phyloP scores from a whole-genome alignment of 2,797 vertebrate species.

The Aselliscus stoliczkanus region DNA sequence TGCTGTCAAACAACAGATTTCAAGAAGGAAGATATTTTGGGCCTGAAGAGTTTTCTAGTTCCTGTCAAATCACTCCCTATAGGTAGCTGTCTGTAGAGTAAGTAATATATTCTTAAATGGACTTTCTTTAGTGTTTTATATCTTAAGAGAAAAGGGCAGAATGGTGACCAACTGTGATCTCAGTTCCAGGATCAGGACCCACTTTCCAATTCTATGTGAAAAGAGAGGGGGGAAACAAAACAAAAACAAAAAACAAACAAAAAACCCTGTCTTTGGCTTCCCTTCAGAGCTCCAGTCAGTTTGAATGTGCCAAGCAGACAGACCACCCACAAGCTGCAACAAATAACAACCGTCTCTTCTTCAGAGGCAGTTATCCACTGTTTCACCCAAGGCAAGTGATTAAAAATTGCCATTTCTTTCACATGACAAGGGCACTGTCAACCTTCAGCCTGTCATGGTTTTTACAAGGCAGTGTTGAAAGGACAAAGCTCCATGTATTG shows the following conservation, averaged over 20 bases:
- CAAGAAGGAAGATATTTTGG: not conserved
- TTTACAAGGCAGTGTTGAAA: not conserved
- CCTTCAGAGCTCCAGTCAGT: not conserved
- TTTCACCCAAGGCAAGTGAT: constrained; percentile 22
- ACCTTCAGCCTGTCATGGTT: not conserved
- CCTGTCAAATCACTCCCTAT: not conserved
- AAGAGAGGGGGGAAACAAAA: not conserved
- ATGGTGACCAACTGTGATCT: not conserved
- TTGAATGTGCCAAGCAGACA: not conserved
- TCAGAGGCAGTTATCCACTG: not conserved
- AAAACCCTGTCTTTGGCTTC: not conserved
- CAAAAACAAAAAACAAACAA: no score
- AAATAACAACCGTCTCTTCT: not conserved
- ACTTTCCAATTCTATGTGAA: not conserved
- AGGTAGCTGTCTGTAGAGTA: not conserved
- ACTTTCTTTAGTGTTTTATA: not conserved
- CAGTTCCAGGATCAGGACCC: not conserved
- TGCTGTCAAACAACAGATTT: constrained; percentile 24
- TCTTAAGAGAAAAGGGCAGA: not conserved
- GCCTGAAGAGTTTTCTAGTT: not conserved
- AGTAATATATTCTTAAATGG: not conserved
- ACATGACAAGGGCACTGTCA: not conserved
- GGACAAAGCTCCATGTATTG: not conserved
- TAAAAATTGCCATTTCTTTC: not conserved
- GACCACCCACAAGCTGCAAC: not conserved